Percentiles rank a stretch among this genome's conserved stretches.
These are phyloP conservation scores for Hydractinia symbiolongicarpus DNA, from an alignment of 30 jellyfish, hydroid and myxozoan genomes.

Conservation along the genomic window DNA sequence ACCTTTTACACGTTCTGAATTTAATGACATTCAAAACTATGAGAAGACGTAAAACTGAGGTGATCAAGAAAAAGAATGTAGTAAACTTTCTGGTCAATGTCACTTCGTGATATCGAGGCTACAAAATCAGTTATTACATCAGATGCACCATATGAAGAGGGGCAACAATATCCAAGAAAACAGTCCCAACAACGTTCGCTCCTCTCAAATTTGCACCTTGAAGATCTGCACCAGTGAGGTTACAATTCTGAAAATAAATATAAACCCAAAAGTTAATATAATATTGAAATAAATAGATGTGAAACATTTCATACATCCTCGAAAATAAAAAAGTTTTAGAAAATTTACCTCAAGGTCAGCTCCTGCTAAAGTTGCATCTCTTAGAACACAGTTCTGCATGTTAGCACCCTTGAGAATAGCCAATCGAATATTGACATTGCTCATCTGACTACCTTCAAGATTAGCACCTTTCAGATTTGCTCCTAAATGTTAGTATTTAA, in stretches of 20 bases:
- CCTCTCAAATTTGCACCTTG: conserved; percentile 97
- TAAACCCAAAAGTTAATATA: not conserved
- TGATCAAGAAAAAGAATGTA: not conserved
- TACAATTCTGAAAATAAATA: conserved; percentile 66
- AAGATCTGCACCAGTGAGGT: conserved; percentile 87
- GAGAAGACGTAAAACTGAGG: not conserved
- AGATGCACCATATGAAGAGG: conserved; percentile 95
- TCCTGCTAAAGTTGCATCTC: conserved; percentile 94
- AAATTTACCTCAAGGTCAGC: conserved; percentile 91
- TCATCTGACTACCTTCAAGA: conserved; percentile 95
- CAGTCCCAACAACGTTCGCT: conserved; percentile 90
- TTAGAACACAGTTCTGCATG: conserved; percentile 76
- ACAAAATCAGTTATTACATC: not conserved
- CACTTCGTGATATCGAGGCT: not conserved
- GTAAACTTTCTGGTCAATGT: not conserved
- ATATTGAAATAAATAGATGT: not conserved
- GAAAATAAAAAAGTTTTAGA: not conserved
- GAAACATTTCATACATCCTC: not conserved
- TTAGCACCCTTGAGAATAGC: conserved; percentile 86
- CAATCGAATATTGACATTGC: conserved; percentile 66
- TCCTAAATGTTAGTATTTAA: conserved; percentile 32
- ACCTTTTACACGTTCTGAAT: too few relatives aligned
- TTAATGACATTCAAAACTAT: not conserved
- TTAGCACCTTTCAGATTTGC: conserved; percentile 82
- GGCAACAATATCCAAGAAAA: conserved; percentile 71